A percentile compares a stretch with the other conserved stretches of the same genome.
Conservation (phyloP, 2,797 vertebrate genomes). For the Gymnoscopelus microlampas region DNA sequence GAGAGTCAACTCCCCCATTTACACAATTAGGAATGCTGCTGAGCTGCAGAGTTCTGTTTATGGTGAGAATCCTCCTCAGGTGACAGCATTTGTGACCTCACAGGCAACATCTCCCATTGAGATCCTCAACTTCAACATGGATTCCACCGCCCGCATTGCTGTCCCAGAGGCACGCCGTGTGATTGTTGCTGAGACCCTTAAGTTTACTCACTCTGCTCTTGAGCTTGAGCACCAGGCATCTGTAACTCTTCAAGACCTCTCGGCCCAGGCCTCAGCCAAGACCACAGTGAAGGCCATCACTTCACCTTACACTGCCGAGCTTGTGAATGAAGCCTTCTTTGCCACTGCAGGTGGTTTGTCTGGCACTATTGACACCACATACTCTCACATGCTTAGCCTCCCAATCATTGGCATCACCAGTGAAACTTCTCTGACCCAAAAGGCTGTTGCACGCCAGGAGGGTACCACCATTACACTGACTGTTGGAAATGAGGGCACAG, state of each 20-base stretch:
- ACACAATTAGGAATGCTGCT: slow-evolving; percentile 81
- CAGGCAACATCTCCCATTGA: slow-evolving; percentile 81
- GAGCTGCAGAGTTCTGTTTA: slow-evolving; percentile 85
- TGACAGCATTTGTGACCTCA: slow-evolving; percentile 82
- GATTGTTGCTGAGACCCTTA: slow-evolving; percentile 84
- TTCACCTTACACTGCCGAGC: slow-evolving; percentile 77
- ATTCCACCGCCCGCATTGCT: slow-evolving; percentile 83
- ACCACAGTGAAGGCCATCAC: slow-evolving; percentile 80
- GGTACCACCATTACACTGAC: slow-evolving; percentile 71
- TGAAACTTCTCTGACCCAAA: slow-evolving; percentile 79
- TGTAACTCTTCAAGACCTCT: slow-evolving; percentile 78
- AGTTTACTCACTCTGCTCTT: slow-evolving; percentile 78
- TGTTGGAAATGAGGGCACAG: slow-evolving; percentile 77
- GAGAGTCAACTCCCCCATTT: slow-evolving; percentile 87
- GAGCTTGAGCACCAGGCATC: slow-evolving; percentile 84
- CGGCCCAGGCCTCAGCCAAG: slow-evolving; percentile 81
- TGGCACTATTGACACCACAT: slow-evolving; percentile 81
- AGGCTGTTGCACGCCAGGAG: slow-evolving; percentile 75
- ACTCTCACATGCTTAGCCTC: slow-evolving; percentile 83
- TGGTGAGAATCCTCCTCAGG: slow-evolving; percentile 76
- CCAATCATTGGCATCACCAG: slow-evolving; percentile 77
- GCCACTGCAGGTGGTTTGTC: slow-evolving; percentile 83
- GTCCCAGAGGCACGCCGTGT: slow-evolving; percentile 82
- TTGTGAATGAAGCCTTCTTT: slow-evolving; percentile 81
- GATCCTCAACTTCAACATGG: slow-evolving; percentile 85